Evolutionary conservation across 2,113 vertebrate genomes (phyloP).

Genomic region (Thomomys bottae): DNA sequence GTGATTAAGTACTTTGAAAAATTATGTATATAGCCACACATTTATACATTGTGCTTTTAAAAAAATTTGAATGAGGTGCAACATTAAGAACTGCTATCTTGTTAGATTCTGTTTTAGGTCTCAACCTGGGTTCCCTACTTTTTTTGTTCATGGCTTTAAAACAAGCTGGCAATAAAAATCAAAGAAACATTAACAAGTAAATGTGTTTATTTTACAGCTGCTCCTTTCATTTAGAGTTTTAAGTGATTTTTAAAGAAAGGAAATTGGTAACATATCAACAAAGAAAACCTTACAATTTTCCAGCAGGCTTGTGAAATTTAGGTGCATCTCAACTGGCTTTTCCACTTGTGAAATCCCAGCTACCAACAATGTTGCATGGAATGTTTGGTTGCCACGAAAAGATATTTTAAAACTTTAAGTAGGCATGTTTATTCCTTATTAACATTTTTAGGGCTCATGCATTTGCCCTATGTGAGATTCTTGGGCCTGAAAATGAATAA

Average conservation of each 20-base stretch:
- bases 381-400: neutral
- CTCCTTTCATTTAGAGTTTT: neutral
- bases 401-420: neutral
- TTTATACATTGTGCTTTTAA: neutral
- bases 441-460: neutral
- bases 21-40: neutral
- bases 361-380: neutral
- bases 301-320: neutral
- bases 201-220: slow-evolving; percentile 1
- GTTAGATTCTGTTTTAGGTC: neutral
- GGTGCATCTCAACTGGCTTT: neutral
- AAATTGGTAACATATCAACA: neutral
- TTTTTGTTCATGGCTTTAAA: slow-evolving; percentile 1
- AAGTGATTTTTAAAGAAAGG: slow-evolving; percentile 33
- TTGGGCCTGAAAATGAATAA: neutral
- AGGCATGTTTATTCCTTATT: neutral
- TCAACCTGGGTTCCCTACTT: neutral
- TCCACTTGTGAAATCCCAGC: neutral
- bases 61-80: neutral
- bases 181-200: slow-evolving; percentile 24
- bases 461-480: neutral
- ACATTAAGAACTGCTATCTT: neutral
- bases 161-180: slow-evolving; percentile 11
- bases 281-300: neutral
- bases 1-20: slow-evolving; percentile 33